These are phyloP conservation scores for Auanema freiburgensis DNA, from an alignment of 2,888 invertebrate species.

Conservation along the genomic window DNA sequence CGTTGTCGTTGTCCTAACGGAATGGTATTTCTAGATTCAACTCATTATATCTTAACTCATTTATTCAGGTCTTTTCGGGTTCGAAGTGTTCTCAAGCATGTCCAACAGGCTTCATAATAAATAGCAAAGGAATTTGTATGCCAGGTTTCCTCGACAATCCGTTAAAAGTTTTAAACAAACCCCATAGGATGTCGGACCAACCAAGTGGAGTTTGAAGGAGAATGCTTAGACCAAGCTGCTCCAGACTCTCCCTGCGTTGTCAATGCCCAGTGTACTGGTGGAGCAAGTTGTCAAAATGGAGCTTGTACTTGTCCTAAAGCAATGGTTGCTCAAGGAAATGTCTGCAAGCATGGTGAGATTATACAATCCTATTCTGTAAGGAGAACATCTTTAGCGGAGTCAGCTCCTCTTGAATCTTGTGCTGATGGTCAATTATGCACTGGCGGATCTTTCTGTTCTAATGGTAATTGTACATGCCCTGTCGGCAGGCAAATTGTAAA, in stretches of 20 bases:
- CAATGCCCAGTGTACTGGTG: slow-evolving; percentile 61
- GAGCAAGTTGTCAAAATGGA: slow-evolving; percentile 54
- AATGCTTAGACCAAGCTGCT: slow-evolving; percentile 53
- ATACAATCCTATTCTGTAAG: too few relatives aligned
- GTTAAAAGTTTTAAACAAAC: neutral
- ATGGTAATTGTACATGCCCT: slow-evolving; percentile 45
- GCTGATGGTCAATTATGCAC: slow-evolving; percentile 39
- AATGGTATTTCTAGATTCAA: slow-evolving; percentile 18
- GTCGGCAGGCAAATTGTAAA: slow-evolving; percentile 43
- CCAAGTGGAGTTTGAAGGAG: slow-evolving; percentile 59
- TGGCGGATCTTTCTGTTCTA: slow-evolving; percentile 58
- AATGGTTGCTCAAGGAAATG: slow-evolving; percentile 24
- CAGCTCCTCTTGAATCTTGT: slow-evolving; percentile 13
- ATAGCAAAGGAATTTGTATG: slow-evolving; percentile 56
- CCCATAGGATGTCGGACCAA: slow-evolving; percentile 49
- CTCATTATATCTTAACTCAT: slow-evolving; percentile 16
- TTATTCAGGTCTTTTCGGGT: slow-evolving; percentile 43
- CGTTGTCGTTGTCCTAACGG: slow-evolving; percentile 52
- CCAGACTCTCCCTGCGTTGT: slow-evolving; percentile 58
- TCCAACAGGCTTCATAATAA: slow-evolving; percentile 42
- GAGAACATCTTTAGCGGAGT: slow-evolving; percentile 16
- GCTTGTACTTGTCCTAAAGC: slow-evolving; percentile 24
- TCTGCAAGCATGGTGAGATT: slow-evolving; percentile 14
- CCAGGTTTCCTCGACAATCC: slow-evolving; percentile 28
- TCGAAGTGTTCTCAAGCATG: slow-evolving; percentile 42